Conservation (phyloP, 2,113 vertebrate genomes). For the Dermatemys mawii region DNA sequence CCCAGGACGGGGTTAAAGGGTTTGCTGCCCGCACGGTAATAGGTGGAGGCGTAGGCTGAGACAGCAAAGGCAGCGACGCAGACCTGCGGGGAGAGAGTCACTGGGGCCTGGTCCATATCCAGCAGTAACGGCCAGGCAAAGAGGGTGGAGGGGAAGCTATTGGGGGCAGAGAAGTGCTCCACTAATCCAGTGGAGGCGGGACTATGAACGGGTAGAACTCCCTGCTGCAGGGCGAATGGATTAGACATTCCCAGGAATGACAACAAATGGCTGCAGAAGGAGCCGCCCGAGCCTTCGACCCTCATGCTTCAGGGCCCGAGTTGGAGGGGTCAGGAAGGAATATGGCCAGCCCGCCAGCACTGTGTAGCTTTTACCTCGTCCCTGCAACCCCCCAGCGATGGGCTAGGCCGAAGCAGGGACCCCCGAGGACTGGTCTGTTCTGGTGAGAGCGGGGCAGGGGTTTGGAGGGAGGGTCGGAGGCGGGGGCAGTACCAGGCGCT, state of each 20-base stretch:
- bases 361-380: background rate
- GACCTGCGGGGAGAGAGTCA: slow-evolving; percentile 73
- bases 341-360: background rate
- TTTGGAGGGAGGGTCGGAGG: background rate
- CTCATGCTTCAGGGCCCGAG: background rate
- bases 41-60: slow-evolving; percentile 92
- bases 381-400: background rate
- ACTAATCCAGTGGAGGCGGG: background rate
- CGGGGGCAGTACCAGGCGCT: slow-evolving; percentile 84
- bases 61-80: slow-evolving; percentile 90
- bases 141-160: background rate
- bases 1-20: slow-evolving; percentile 95
- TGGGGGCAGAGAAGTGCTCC: background rate
- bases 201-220: background rate
- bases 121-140: background rate
- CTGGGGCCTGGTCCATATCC: background rate
- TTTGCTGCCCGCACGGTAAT: slow-evolving; percentile 90
- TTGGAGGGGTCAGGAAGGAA: background rate
- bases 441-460: background rate
- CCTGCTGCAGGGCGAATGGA: background rate
- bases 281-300: background rate
- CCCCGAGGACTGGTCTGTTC: background rate
- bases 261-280: background rate
- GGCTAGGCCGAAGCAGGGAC: background rate
- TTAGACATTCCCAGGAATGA: background rate